phyloP scores from a whole-genome alignment of 2,113 vertebrate genomes.

The Strix uralensis region DNA sequence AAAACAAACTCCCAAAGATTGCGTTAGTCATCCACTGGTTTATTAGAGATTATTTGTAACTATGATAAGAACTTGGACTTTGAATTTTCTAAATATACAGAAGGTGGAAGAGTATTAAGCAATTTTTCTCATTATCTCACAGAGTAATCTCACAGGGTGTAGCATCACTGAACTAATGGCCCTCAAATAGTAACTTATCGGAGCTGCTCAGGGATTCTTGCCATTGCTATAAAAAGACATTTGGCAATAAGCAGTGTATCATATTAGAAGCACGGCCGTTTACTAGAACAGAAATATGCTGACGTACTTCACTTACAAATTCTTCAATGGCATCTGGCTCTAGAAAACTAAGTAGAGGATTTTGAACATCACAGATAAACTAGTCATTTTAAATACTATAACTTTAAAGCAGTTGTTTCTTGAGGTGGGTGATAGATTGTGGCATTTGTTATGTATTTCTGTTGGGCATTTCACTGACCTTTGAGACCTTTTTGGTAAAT shows the following conservation, averaged over 20 bases:
- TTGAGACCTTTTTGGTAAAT: neutral
- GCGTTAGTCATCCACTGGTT: neutral
- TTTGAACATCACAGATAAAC: neutral
- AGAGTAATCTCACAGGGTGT: neutral
- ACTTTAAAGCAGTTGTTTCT: neutral
- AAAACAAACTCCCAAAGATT: neutral
- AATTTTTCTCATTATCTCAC: neutral
- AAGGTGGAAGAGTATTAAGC: neutral
- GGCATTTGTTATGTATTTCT: neutral
- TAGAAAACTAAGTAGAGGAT: neutral
- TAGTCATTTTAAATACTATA: neutral
- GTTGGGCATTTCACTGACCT: neutral
- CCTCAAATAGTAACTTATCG: conserved; percentile 56
- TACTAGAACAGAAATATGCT: neutral
- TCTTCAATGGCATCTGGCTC: neutral
- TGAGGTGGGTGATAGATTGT: neutral
- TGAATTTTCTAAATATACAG: conserved; percentile 12
- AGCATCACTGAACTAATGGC: conserved; percentile 6
- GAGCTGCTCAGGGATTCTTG: conserved; percentile 22
- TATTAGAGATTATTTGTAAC: neutral
- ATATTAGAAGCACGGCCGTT: conserved; percentile 17
- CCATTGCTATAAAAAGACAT: conserved; percentile 43
- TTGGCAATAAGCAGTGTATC: conserved; percentile 32
- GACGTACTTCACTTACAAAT: neutral
- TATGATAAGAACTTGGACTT: conserved; percentile 5